Evolutionary conservation across 2,113 vertebrate species (phyloP).

Genomic region (Oryzias celebensis): DNA sequence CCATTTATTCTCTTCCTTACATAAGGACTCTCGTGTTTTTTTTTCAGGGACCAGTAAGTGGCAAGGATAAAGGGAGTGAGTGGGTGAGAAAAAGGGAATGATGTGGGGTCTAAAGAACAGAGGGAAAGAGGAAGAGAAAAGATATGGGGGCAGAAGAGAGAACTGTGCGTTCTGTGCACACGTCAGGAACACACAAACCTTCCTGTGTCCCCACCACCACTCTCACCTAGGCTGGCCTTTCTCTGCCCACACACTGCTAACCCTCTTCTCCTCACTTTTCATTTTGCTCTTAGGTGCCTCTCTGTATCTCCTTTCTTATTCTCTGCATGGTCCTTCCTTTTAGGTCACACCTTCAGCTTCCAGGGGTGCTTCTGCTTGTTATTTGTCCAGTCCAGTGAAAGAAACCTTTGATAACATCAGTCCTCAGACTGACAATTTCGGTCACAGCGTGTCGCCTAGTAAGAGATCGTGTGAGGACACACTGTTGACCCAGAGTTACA

Average conservation of each 20-base stretch:
- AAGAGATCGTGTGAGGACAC: conserved; percentile 8
- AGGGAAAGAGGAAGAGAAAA: conserved; percentile 28
- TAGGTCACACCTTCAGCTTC: conserved; percentile 12
- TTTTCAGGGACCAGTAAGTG: conserved; percentile 66
- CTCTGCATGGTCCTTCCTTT: neutral
- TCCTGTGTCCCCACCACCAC: conserved; percentile 40
- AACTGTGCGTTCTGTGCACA: conserved; percentile 51
- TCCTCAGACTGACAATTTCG: neutral
- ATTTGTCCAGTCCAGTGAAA: neutral
- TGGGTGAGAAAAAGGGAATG: conserved; percentile 60
- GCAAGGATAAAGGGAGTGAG: conserved; percentile 64
- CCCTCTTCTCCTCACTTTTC: conserved; percentile 19
- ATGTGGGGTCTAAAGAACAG: conserved; percentile 46
- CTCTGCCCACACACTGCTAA: conserved; percentile 44
- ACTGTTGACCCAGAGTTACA: neutral
- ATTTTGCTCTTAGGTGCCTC: conserved; percentile 11
- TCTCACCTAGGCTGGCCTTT: conserved; percentile 39
- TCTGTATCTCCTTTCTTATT: neutral
- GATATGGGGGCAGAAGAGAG: conserved; percentile 49
- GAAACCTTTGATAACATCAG: neutral
- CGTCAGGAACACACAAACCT: conserved; percentile 58
- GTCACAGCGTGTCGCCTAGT: neutral
- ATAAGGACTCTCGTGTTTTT: conserved; percentile 75
- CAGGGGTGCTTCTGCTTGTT: conserved; percentile 5
- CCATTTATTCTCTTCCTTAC: conserved; percentile 63